A percentile compares a stretch with the other conserved stretches of the same genome.
phyloP scores from a whole-genome alignment of 1,140 invertebrate species.

The Drosophila paulistorum region DNA sequence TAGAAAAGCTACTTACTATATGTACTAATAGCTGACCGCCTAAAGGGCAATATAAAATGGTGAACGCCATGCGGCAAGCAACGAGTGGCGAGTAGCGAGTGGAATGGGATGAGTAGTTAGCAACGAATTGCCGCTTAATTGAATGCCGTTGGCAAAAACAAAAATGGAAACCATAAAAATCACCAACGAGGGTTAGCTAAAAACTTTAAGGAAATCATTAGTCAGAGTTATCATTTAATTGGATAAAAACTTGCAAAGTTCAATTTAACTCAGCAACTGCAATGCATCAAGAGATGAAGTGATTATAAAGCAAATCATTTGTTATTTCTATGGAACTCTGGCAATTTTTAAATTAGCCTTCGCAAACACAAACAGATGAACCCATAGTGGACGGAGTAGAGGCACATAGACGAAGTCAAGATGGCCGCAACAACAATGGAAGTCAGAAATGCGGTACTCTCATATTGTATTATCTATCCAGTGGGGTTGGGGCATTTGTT shows the following conservation, averaged over 20 bases:
- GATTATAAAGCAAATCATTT: neutral
- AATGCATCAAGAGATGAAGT: neutral
- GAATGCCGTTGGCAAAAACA: slow-evolving; percentile 58
- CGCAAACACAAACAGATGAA: neutral
- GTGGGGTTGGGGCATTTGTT: slow-evolving; percentile 5
- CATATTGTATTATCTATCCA: slow-evolving; percentile 16
- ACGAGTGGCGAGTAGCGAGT: neutral
- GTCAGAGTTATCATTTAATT: neutral
- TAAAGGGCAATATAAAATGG: slow-evolving; percentile 26
- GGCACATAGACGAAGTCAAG: neutral
- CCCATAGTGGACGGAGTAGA: neutral
- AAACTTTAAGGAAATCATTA: neutral
- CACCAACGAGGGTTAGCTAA: slow-evolving; percentile 3
- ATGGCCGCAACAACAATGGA: neutral
- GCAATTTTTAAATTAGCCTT: neutral
- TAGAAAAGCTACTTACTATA: slow-evolving; percentile 52
- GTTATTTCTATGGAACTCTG: neutral
- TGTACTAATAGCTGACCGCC: slow-evolving; percentile 68
- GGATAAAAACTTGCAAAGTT: slow-evolving; percentile 14
- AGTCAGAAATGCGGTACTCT: slow-evolving; percentile 14
- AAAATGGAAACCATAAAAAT: slow-evolving; percentile 17
- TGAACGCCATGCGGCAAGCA: no score
- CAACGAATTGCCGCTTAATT: slow-evolving; percentile 70
- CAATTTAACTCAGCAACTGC: slow-evolving; percentile 10
- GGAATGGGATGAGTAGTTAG: neutral